Conservation (phyloP, 2,888 invertebrate genomes). For the Seira ritae region DNA sequence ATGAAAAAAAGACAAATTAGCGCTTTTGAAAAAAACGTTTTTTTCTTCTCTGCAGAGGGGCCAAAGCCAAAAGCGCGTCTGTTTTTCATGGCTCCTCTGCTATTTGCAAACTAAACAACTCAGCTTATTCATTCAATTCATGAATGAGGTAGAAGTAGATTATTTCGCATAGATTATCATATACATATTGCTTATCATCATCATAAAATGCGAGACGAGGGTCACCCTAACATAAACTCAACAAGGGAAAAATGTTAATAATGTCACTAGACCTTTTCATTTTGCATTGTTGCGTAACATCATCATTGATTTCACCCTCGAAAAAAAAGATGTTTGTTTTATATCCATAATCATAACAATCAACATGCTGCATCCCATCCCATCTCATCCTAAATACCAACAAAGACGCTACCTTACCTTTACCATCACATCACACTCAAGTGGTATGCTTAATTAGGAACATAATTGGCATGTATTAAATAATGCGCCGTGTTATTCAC, state of each 20-base stretch:
- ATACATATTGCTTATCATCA: neutral
- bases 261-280: slow-evolving; percentile 14
- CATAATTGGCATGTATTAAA: slow-evolving; percentile 9
- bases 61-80: neutral
- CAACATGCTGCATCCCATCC: no score
- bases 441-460: neutral
- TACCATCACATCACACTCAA: neutral
- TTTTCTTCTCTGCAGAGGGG: neutral
- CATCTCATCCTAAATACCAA: neutral
- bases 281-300: slow-evolving; percentile 10
- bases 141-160: neutral
- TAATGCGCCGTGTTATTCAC: neutral
- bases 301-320: neutral
- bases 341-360: no score
- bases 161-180: neutral
- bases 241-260: slow-evolving; percentile 5
- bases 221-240: neutral
- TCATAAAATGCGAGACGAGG: slow-evolving; percentile 2
- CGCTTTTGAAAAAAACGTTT: neutral
- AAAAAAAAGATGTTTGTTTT: slow-evolving; percentile 8
- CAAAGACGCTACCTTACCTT: neutral
- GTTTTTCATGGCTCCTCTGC: slow-evolving; percentile 14
- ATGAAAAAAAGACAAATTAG: neutral
- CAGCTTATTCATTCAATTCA: neutral
- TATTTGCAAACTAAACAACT: neutral